Evolutionary conservation across 2,797 vertebrate genomes (phyloP), one percentile per base, ranked within the genome.

Genomic region (Myotis myotis): DNA sequence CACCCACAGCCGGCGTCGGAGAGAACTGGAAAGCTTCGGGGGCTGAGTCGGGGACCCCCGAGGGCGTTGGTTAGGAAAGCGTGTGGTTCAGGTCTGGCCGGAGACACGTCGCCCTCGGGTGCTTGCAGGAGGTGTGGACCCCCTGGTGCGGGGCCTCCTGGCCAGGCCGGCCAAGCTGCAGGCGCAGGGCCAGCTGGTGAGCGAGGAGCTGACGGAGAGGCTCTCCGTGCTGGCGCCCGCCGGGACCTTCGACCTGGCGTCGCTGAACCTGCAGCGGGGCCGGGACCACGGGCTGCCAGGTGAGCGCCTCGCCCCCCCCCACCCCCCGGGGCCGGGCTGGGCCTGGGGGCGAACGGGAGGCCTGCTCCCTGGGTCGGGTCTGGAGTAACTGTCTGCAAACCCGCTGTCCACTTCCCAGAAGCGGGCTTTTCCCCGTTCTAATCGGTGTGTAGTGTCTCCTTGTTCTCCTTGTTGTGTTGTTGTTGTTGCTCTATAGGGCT

Each of bases 251-350:
- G 99, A 99, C 96, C 98, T 99, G 98, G 99, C 99, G 0, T 98
- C 99, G 0, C 82, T 99, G 84, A 99, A 99, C 98, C 98, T 99
- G 95, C 99, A 99, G 97, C 98, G 99, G 64, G 99, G 99, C 68
- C 98, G 99, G 49, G 99, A 99, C 95, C 99, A 99, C 0, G 99
- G 98, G 16, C 99, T 99, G 13, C 99, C 99, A 98, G 99, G 99
- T 99, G 41, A 17, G 95, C 8, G 3, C 13, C 23, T 49, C 47
- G 47, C 47, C 13, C 47, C 47, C 36, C 36, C 36, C 36, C 36
- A 12, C 36, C 36, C 36, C 36, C 36, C 36, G 3, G 47, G 47
- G 47, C 47, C 47, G 15, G 44, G 44, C 44, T 12, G 44, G 44
- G 44, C 44, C 44, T 12, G 44, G 10, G 10, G 44, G 11, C 44